phyloP scores from a whole-genome alignment of 2,797 vertebrate genomes.

The Taeniopygia guttata region DNA sequence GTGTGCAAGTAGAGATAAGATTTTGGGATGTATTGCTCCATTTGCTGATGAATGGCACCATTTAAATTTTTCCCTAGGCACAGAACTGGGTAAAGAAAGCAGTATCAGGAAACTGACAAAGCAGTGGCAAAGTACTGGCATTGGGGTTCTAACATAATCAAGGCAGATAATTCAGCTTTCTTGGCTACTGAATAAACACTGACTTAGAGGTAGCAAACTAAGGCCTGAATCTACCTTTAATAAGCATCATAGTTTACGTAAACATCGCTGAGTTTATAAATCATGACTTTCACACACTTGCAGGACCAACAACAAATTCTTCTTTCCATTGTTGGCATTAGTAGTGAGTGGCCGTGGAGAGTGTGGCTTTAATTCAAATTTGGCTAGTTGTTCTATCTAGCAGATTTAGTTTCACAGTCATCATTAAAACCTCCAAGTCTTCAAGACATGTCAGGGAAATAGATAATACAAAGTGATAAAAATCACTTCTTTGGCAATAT shows the following conservation, averaged over 20 bases:
- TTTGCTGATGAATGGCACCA: constrained; percentile 28
- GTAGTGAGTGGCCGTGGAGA: background rate
- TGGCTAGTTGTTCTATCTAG: background rate
- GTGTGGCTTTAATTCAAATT: background rate
- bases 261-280: background rate
- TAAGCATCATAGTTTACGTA: accelerated
- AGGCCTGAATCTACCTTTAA: background rate
- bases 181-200: background rate
- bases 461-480: background rate
- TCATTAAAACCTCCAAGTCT: background rate
- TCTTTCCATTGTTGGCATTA: background rate
- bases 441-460: background rate
- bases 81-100: background rate
- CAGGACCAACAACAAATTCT: background rate
- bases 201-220: background rate
- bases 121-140: background rate
- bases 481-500: background rate
- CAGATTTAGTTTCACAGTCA: background rate
- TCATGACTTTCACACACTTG: background rate
- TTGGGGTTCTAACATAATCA: background rate
- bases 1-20: constrained; percentile 47
- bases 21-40: constrained; percentile 6
- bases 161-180: background rate
- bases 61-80: constrained; percentile 11
- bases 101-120: background rate